A percentile compares a stretch with the other conserved stretches of the same genome.
phyloP scores from a whole-genome alignment of 92 coral and sea anemone genomes.

The Paramuricea clavata region DNA sequence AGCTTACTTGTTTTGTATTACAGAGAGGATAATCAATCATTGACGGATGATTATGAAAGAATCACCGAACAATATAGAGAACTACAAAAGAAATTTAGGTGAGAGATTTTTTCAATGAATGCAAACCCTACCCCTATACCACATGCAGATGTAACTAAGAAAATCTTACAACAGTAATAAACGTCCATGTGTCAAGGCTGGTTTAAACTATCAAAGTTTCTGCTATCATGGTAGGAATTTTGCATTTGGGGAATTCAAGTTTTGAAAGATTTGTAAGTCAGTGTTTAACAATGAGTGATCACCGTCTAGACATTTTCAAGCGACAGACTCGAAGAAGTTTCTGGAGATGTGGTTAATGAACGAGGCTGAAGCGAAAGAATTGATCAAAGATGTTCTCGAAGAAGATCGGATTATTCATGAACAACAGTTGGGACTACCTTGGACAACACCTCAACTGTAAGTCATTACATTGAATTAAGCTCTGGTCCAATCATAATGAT shows the following conservation, averaged over 20 bases:
- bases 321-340: conserved; percentile 94
- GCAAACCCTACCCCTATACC: too few species aligned
- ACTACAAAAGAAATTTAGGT: conserved; percentile 97
- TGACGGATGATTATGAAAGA: conserved; percentile 97
- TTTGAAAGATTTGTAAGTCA: too few species aligned
- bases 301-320: conserved; percentile 87
- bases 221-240: too few species aligned
- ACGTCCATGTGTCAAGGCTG: too few species aligned
- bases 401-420: conserved; percentile 95
- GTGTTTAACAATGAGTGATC: neutral
- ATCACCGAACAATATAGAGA: conserved; percentile 98
- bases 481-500: too few species aligned
- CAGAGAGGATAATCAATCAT: conserved; percentile 94
- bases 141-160: too few species aligned
- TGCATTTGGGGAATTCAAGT: too few species aligned
- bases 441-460: conserved; percentile 90
- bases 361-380: conserved; percentile 85
- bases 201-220: too few species aligned
- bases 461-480: too few species aligned
- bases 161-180: too few species aligned
- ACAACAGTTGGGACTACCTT: conserved; percentile 91
- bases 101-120: neutral
- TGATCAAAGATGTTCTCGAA: conserved; percentile 83
- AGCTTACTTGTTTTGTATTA: conserved; percentile 11
- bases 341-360: conserved; percentile 98